Percentiles rank a stretch among this genome's conserved stretches.
Evolutionary conservation across 2,797 vertebrate genomes (phyloP).

Genomic region (Borostomias antarcticus): DNA sequence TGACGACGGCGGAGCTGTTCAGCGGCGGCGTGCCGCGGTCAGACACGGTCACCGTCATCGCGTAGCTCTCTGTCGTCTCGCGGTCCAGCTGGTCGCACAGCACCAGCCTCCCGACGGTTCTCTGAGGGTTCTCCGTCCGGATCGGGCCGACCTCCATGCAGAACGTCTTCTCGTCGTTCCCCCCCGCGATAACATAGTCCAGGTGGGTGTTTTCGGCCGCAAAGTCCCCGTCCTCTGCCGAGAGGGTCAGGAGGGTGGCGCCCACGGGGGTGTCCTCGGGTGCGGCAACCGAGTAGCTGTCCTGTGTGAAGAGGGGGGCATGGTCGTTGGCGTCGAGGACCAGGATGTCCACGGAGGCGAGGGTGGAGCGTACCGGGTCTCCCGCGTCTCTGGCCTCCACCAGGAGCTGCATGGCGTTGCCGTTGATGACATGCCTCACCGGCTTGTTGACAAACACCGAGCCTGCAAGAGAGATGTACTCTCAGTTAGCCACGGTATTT

Average conservation of each 20-base stretch:
- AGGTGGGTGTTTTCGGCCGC: slow-evolving; percentile 75
- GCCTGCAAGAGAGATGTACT: slow-evolving; percentile 72
- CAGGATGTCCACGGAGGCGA: slow-evolving; percentile 78
- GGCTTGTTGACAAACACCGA: slow-evolving; percentile 80
- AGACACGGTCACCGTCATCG: slow-evolving; percentile 80
- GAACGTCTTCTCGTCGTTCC: slow-evolving; percentile 82
- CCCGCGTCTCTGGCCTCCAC: slow-evolving; percentile 87
- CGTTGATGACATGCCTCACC: slow-evolving; percentile 65
- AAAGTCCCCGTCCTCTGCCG: slow-evolving; percentile 81
- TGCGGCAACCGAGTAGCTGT: slow-evolving; percentile 78
- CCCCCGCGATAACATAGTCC: slow-evolving; percentile 80
- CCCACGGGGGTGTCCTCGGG: slow-evolving; percentile 78
- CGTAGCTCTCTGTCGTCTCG: slow-evolving; percentile 75
- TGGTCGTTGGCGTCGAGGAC: slow-evolving; percentile 83
- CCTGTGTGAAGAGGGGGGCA: slow-evolving; percentile 79
- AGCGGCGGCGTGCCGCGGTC: slow-evolving; percentile 80
- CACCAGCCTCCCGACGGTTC: slow-evolving; percentile 77
- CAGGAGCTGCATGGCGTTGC: slow-evolving; percentile 75
- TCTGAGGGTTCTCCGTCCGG: slow-evolving; percentile 65
- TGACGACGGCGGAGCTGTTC: slow-evolving; percentile 78
- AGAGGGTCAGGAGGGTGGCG: slow-evolving; percentile 78
- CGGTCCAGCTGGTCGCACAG: slow-evolving; percentile 81
- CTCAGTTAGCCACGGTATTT: not conserved
- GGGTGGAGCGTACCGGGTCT: slow-evolving; percentile 73
- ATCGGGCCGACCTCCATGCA: slow-evolving; percentile 75